These are phyloP conservation scores for Liodrosophila aerea DNA, from an alignment of 2,888 invertebrate species.

Conservation along the genomic window DNA sequence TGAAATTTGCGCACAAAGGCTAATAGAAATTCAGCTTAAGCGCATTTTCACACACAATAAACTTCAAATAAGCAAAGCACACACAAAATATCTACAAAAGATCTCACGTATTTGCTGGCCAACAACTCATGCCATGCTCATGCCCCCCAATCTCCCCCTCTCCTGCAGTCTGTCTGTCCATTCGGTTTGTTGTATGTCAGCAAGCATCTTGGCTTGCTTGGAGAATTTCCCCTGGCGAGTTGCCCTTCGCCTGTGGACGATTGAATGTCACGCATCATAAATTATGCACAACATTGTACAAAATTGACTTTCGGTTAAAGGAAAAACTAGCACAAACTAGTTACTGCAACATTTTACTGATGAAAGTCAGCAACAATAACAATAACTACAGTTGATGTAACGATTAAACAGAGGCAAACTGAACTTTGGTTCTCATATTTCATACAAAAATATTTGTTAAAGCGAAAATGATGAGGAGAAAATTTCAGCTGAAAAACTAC, in stretches of 20 bases:
- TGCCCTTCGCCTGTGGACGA: constrained; percentile 54
- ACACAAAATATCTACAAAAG: constrained; percentile 48
- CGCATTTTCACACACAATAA: constrained; percentile 80
- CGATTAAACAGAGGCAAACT: too few relatives aligned
- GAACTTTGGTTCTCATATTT: too few relatives aligned
- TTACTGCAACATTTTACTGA: constrained; percentile 23
- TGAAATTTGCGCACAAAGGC: constrained; percentile 75
- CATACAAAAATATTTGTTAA: too few relatives aligned
- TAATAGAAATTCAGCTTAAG: constrained; percentile 78
- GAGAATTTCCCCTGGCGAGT: constrained; percentile 38
- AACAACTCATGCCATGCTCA: too few relatives aligned
- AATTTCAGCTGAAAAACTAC: too few relatives aligned
- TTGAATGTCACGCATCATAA: constrained; percentile 79
- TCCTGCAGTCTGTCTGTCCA: not conserved
- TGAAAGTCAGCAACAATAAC: constrained; percentile 2
- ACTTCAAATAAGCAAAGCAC: constrained; percentile 71
- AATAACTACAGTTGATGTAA: constrained; percentile 9
- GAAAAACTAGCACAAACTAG: constrained; percentile 45
- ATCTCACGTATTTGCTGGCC: constrained; percentile 63
- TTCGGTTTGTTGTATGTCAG: constrained; percentile 16
- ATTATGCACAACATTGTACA: constrained; percentile 71
- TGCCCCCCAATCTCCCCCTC: not conserved
- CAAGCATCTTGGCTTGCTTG: too few relatives aligned
- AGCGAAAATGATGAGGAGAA: too few relatives aligned
- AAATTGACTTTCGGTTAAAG: constrained; percentile 64